Percentiles rank a stretch among this genome's conserved stretches.
phyloP scores from a whole-genome alignment of 2,113 vertebrate species.

The Catharus bicknelli region DNA sequence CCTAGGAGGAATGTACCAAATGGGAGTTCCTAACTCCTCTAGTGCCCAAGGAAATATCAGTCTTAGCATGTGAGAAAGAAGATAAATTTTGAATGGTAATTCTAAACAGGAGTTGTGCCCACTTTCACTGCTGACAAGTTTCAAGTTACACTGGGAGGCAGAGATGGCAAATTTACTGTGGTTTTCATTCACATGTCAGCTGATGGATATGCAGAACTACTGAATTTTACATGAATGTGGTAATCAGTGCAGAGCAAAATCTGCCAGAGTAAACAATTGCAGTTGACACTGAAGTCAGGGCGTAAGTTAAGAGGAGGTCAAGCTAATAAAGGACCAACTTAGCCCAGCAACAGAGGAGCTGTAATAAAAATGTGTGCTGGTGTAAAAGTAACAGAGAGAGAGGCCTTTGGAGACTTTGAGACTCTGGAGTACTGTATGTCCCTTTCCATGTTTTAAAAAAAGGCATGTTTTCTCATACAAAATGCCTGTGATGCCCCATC shows the following conservation, averaged over 20 bases:
- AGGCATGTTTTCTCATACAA: not conserved
- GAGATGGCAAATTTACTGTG: not conserved
- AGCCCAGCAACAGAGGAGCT: not conserved
- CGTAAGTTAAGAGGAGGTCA: not conserved
- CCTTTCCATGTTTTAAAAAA: not conserved
- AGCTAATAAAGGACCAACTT: not conserved
- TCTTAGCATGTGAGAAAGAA: not conserved
- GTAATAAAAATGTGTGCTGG: not conserved
- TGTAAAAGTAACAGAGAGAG: not conserved
- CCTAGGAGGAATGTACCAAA: not conserved
- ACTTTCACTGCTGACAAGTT: not conserved
- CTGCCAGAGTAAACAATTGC: conserved; percentile 6
- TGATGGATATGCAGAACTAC: not conserved
- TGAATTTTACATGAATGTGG: not conserved
- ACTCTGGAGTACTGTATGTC: not conserved
- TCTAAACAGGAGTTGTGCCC: not conserved
- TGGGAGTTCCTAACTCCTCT: not conserved
- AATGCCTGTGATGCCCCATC: not conserved
- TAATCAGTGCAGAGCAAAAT: conserved; percentile 1
- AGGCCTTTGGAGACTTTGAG: not conserved
- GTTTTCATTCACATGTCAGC: not conserved
- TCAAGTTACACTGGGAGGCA: not conserved
- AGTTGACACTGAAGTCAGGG: not conserved
- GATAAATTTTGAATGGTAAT: not conserved
- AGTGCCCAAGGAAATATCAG: not conserved